A percentile compares a stretch with the other conserved stretches of the same genome.
phyloP scores from a whole-genome alignment of 2,113 vertebrate species.

The Heteronetta atricapilla region DNA sequence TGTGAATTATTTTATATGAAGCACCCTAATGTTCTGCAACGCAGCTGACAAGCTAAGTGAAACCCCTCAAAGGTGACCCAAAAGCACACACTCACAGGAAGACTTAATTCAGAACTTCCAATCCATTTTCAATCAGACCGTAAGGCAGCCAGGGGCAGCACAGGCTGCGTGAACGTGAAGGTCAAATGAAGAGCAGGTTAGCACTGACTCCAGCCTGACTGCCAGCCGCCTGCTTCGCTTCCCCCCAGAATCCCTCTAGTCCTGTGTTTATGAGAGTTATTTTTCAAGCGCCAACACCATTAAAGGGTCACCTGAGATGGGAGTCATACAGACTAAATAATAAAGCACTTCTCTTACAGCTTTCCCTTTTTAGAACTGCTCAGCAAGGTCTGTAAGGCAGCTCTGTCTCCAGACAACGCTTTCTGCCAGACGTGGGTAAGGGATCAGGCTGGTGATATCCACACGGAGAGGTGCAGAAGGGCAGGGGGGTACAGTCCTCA shows the following conservation, averaged over 20 bases:
- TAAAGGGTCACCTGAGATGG: background rate
- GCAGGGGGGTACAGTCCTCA: background rate
- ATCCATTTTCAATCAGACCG: background rate
- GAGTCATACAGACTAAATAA: background rate
- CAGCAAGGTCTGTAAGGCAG: background rate
- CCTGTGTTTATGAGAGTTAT: background rate
- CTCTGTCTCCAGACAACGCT: fast-evolving
- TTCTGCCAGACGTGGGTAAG: fast-evolving
- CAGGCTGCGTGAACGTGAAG: background rate
- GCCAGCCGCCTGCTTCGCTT: background rate
- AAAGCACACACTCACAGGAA: background rate
- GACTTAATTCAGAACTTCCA: background rate
- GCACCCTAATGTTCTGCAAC: background rate
- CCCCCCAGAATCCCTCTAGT: background rate
- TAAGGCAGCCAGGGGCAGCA: background rate
- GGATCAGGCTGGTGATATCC: background rate
- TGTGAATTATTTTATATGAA: background rate
- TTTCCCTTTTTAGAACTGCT: background rate
- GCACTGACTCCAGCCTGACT: background rate
- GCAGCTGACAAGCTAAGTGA: background rate
- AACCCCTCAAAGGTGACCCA: background rate
- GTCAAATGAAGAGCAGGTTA: conserved; percentile 33
- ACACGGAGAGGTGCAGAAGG: fast-evolving
- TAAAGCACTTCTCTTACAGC: background rate
- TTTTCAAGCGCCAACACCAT: background rate